These are phyloP conservation scores for Myrmophylax atrothorax DNA, from an alignment of 2,113 vertebrate species.

Conservation along the genomic window DNA sequence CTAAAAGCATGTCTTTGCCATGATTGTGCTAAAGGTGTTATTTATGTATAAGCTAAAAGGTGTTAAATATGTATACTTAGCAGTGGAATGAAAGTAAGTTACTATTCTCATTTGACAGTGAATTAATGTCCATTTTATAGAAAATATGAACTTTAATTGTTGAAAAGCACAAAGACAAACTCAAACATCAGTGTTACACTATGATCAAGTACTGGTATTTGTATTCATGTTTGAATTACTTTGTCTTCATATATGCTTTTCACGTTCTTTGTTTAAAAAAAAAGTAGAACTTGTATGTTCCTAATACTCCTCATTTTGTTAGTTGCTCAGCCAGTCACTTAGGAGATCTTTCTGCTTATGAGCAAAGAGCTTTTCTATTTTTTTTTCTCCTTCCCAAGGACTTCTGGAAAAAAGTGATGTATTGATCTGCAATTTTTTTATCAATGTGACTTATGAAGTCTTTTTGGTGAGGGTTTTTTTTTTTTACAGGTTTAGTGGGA, in stretches of 20 bases:
- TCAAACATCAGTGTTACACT: background rate
- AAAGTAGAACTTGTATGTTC: background rate
- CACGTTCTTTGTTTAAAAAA: background rate
- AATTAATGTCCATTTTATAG: background rate
- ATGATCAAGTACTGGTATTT: background rate
- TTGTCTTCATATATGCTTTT: background rate
- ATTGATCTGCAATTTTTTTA: background rate
- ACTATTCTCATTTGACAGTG: background rate
- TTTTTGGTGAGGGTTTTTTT: background rate
- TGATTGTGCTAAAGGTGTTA: background rate
- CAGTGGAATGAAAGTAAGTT: background rate
- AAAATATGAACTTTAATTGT: background rate
- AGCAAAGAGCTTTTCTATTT: background rate
- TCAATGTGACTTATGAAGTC: background rate
- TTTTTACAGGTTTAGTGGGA: constrained; percentile 69
- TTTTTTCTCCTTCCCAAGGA: background rate
- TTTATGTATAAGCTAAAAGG: background rate
- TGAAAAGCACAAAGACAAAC: background rate
- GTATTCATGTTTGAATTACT: background rate
- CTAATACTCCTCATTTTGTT: background rate
- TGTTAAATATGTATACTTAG: background rate
- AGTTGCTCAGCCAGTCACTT: background rate
- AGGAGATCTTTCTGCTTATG: background rate
- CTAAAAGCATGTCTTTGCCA: background rate
- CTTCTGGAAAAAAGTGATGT: background rate